Percentiles rank a stretch among this genome's conserved stretches.
These are phyloP conservation scores for Sebastes trivittatus DNA, from an alignment of 2,797 vertebrate species.

Conservation along the genomic window DNA sequence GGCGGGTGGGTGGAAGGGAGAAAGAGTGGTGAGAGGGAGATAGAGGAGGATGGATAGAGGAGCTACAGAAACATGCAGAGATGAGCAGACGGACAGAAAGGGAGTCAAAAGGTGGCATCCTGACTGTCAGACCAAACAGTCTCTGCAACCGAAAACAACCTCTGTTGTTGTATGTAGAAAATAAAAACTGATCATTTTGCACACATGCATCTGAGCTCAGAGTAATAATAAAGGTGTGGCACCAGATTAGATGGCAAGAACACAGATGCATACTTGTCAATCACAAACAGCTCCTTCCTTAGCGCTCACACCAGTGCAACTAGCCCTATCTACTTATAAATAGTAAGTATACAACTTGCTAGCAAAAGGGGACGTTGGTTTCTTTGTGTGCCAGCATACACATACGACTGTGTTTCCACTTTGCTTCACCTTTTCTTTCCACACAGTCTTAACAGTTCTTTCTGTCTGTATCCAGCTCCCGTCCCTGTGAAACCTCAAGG, in stretches of 20 bases:
- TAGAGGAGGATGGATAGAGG: slow-evolving; percentile 22
- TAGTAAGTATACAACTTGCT: not conserved
- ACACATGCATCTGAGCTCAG: not conserved
- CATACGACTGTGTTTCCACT: slow-evolving; percentile 4
- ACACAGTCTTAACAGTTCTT: slow-evolving; percentile 15
- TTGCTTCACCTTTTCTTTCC: slow-evolving; percentile 13
- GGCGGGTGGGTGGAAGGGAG: slow-evolving; percentile 5
- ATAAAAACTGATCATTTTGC: not conserved
- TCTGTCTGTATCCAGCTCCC: not conserved
- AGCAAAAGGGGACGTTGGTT: slow-evolving; percentile 15
- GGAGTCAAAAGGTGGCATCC: not conserved
- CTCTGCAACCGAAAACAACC: not conserved
- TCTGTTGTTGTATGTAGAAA: not conserved
- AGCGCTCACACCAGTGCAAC: fast-evolving
- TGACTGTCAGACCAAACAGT: not conserved
- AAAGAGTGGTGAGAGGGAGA: slow-evolving; percentile 13
- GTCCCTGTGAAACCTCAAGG: not conserved
- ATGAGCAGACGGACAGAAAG: not conserved
- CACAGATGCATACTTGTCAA: not conserved
- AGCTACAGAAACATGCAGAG: slow-evolving; percentile 19
- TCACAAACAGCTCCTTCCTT: not conserved
- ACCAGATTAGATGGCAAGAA: not conserved
- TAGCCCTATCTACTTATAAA: not conserved
- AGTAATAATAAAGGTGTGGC: not conserved
- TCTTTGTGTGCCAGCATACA: not conserved